phyloP scores from a whole-genome alignment of 2,113 vertebrate genomes.

The Pandion haliaetus region DNA sequence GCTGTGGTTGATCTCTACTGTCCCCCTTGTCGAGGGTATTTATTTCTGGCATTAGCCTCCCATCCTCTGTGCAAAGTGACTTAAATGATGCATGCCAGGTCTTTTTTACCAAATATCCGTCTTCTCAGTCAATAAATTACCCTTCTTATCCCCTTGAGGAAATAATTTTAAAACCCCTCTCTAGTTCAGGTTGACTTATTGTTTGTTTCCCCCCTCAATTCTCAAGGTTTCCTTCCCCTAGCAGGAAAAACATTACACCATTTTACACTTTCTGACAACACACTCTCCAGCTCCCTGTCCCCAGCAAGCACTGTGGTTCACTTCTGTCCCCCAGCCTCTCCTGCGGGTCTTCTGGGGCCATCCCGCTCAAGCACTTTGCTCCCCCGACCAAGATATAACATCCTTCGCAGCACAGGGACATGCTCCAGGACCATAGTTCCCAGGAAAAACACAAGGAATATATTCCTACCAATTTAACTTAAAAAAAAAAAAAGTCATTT shows the following conservation, averaged over 20 bases:
- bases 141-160: not conserved
- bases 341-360: not conserved
- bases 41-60: not conserved
- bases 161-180: not conserved
- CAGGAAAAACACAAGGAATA: not conserved
- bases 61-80: not conserved
- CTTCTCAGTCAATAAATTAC: not conserved
- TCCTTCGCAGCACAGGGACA: not conserved
- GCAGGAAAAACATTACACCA: not conserved
- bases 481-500: no score
- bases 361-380: not conserved
- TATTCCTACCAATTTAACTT: no score
- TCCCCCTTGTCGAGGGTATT: not conserved
- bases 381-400: not conserved
- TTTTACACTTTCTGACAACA: no score
- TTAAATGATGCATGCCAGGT: not conserved
- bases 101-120: not conserved
- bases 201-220: not conserved
- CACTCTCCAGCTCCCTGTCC: not conserved
- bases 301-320: not conserved
- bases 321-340: not conserved
- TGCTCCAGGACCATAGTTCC: not conserved
- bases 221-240: not conserved
- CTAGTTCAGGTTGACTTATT: not conserved
- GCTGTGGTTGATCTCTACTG: not conserved